Evolutionary conservation across 2,797 vertebrate species (phyloP), one percentile per base, ranked within the genome.

Genomic region (Prunella strophiata): DNA sequence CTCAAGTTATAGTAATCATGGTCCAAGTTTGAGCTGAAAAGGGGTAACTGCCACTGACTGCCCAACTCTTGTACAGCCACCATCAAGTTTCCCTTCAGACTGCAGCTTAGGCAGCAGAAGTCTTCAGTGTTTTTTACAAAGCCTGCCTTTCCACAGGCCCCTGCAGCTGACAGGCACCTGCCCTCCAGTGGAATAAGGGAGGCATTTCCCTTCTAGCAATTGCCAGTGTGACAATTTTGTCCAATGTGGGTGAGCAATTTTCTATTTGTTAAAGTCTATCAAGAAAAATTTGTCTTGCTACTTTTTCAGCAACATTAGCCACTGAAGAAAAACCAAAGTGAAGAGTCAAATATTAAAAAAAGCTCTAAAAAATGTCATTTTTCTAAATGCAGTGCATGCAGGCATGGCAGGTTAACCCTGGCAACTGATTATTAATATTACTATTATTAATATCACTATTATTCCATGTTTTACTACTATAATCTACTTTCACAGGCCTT

Each of bases 101-200:
- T 45, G 51, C 13, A 86, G n/a, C 51, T 84, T 18, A 45, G 29
- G 32, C 47, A 76, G 27, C n/a, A 58, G 30, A 80, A 79, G 13
- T 36, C 34, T 45, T 26, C 42, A 9, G 36, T 4, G 40, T 26
- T 83, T 81, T 58, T 45, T 7, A 51, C 32, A 63, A 85, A 82
- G 15, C 9, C 16, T 34, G 26, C 36, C 34, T 68, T 48, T 75
- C 32, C 27, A 36, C 26, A 48, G 30, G n/a, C 29, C 40, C 34
- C 36, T 34, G 59, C 32, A 68, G 82, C 52, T 55, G 45, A 70
- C 30, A 86, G 59, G 51, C 80, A 73, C 68, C 95, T 94, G 95
- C 97, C 97, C 97, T 97, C 97, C 96, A 90, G 94, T 94, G 97
- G 97, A 74, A 74, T 84, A 88, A 92, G 3, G 29, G 29, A 92